phyloP scores from a whole-genome alignment of 2,797 vertebrate species.

The Cuniculus paca region DNA sequence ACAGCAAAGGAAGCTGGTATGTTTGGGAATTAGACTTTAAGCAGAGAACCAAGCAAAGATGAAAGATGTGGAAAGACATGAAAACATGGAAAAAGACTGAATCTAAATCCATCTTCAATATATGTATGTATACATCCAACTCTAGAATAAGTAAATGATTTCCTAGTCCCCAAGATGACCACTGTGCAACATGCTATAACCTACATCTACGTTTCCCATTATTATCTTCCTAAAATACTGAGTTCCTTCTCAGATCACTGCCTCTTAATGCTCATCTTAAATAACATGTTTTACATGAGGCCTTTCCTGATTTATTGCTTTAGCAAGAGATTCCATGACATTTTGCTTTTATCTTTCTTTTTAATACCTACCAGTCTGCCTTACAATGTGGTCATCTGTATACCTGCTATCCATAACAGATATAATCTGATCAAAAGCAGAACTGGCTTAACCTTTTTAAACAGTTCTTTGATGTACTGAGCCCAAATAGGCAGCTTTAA shows the following conservation, averaged over 20 bases:
- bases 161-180: not conserved
- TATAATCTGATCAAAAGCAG: not conserved
- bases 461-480: not conserved
- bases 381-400: not conserved
- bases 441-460: slow-evolving; percentile 22
- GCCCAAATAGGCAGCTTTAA: not conserved
- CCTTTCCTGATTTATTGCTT: slow-evolving; percentile 37
- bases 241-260: slow-evolving; percentile 27
- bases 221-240: not conserved
- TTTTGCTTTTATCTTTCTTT: slow-evolving; percentile 30
- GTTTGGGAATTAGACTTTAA: slow-evolving; percentile 4
- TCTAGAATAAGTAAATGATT: not conserved
- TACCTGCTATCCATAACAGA: not conserved
- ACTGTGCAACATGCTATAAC: not conserved
- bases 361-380: not conserved
- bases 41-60: slow-evolving; percentile 35
- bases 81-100: slow-evolving; percentile 43
- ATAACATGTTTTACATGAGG: not conserved
- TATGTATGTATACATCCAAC: not conserved
- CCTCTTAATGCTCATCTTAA: slow-evolving; percentile 27
- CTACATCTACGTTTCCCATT: not conserved
- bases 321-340: not conserved
- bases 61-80: slow-evolving; percentile 14
- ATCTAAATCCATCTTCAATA: not conserved
- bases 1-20: not conserved